Evolutionary conservation across 2,797 vertebrate species (phyloP).

Genomic region (Myotis daubentonii): DNA sequence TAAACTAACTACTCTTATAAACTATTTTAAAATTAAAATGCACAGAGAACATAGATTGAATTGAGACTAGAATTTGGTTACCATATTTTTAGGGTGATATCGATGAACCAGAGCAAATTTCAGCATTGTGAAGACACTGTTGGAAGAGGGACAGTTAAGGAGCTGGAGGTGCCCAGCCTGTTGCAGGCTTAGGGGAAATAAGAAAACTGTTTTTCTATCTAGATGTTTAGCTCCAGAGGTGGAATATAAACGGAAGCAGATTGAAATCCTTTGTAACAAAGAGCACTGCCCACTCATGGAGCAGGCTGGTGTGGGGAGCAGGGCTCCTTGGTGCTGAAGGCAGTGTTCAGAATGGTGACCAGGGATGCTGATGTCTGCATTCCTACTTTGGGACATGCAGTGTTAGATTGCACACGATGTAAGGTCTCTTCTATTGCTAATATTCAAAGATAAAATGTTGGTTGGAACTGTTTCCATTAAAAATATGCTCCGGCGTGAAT

Average conservation of each 20-base stretch:
- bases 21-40: conserved; percentile 30
- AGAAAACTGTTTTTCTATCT: not conserved
- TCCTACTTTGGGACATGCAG: not conserved
- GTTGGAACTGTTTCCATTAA: not conserved
- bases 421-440: not conserved
- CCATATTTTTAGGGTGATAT: not conserved
- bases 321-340: not conserved
- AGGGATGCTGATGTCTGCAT: not conserved
- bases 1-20: not conserved
- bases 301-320: not conserved
- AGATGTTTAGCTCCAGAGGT: not conserved
- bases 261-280: not conserved
- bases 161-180: not conserved
- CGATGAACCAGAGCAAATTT: not conserved
- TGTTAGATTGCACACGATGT: not conserved
- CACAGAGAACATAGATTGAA: not conserved
- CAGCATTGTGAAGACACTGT: not conserved
- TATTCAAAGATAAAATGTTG: not conserved
- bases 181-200: not conserved
- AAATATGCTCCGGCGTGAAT: not conserved
- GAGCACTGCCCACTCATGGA: not conserved
- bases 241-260: not conserved
- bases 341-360: not conserved
- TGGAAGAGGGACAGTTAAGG: not conserved
- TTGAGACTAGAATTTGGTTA: not conserved